These are phyloP conservation scores for Otus sunia DNA, from an alignment of 2,113 vertebrate species.

Conservation along the genomic window DNA sequence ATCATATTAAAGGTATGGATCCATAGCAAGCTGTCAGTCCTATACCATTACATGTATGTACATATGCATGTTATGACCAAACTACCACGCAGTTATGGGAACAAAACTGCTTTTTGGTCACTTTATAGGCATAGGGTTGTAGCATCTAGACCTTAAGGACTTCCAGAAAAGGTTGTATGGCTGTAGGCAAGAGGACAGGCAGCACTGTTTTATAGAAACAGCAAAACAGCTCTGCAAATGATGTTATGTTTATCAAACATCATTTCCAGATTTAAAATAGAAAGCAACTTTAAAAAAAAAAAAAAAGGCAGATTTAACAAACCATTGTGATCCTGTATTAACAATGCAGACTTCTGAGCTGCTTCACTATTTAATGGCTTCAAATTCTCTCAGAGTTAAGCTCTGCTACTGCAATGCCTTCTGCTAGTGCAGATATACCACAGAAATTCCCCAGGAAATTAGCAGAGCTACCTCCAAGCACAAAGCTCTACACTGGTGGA, in stretches of 20 bases:
- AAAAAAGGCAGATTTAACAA: background rate
- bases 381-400: background rate
- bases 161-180: background rate
- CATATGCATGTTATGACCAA: fast-evolving
- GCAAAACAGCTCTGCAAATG: background rate
- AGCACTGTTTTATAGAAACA: background rate
- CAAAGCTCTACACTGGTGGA: background rate
- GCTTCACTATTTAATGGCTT: background rate
- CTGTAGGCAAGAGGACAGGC: background rate
- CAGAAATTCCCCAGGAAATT: background rate
- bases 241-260: background rate
- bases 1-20: background rate
- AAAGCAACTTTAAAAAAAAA: background rate
- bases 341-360: background rate
- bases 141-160: background rate
- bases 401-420: background rate
- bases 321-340: background rate
- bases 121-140: background rate
- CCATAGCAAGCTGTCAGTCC: background rate
- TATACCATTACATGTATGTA: background rate
- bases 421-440: background rate
- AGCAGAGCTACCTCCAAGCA: background rate
- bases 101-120: background rate
- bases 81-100: background rate
- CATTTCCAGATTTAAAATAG: background rate